Percentiles rank a stretch among this genome's conserved stretches.
These are phyloP conservation scores for Centropristis striata DNA, from an alignment of 2,113 vertebrate species.

Conservation along the genomic window DNA sequence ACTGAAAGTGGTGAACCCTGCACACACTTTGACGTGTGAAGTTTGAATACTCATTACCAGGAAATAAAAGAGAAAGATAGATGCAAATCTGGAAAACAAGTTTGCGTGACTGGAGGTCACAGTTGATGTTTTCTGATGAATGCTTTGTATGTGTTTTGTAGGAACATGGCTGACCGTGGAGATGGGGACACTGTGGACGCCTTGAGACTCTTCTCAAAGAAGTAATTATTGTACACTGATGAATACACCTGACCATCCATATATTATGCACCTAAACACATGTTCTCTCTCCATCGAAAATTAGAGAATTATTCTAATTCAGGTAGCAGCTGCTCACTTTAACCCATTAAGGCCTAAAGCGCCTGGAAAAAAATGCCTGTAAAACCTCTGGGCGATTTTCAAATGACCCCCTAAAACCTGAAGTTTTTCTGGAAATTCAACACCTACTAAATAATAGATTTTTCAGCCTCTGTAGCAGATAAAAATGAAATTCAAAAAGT, in stretches of 20 bases:
- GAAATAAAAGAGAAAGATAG: neutral
- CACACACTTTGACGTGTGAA: neutral
- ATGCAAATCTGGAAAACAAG: neutral
- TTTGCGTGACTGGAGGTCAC: no score
- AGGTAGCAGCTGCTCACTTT: neutral
- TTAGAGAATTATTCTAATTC: neutral
- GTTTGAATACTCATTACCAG: no score
- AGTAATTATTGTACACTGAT: constrained; percentile 27
- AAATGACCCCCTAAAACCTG: no score
- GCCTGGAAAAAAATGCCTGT: no score
- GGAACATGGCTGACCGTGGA: constrained; percentile 52
- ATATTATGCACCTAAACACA: neutral
- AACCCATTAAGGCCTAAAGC: no score
- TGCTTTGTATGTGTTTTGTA: neutral
- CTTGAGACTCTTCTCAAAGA: accelerated
- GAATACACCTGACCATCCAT: neutral
- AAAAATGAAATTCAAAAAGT: no score
- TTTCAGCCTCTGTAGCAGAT: no score
- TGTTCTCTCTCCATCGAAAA: neutral
- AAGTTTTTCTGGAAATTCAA: no score
- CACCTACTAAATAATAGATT: no score
- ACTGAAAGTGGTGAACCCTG: neutral
- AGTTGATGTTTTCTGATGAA: no score
- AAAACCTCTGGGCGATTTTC: no score
- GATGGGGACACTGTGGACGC: constrained; percentile 33